Percentiles rank a stretch among this genome's conserved stretches.
Conservation (phyloP, 2,113 vertebrate species). For the Osmerus eperlanus region DNA sequence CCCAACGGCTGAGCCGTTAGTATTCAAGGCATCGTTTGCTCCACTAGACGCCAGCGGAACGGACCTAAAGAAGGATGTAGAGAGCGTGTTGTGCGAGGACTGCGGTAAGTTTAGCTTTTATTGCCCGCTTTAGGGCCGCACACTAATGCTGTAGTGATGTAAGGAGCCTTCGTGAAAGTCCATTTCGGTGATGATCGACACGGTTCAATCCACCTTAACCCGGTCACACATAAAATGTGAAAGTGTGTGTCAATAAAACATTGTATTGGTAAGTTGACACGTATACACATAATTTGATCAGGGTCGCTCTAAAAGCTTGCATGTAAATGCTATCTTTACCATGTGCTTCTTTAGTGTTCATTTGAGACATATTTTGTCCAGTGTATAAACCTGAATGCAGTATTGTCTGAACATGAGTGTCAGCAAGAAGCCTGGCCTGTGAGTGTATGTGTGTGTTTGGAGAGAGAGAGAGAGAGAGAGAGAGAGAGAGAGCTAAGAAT, state of each 20-base stretch:
- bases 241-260: slow-evolving; percentile 6
- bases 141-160: slow-evolving; percentile 54
- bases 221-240: slow-evolving; percentile 49
- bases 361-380: no score
- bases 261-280: no score
- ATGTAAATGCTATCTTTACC: no score
- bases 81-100: slow-evolving; percentile 89
- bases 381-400: neutral
- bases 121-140: slow-evolving; percentile 49
- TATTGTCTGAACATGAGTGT: neutral
- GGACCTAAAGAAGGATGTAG: slow-evolving; percentile 93
- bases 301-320: no score
- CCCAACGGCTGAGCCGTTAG: slow-evolving; percentile 87
- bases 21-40: slow-evolving; percentile 90
- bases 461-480: neutral
- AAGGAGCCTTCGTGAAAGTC: slow-evolving; percentile 52
- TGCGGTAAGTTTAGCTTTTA: slow-evolving; percentile 86
- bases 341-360: no score
- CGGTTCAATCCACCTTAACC: slow-evolving; percentile 44
- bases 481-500: neutral
- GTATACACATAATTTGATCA: no score
- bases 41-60: slow-evolving; percentile 86
- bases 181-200: slow-evolving; percentile 42
- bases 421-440: neutral
- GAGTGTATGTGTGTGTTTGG: neutral